Evolutionary conservation across 2,113 vertebrate species (phyloP), one percentile per base, ranked within the genome.

Genomic region (Trichomycterus rosablanca): DNA sequence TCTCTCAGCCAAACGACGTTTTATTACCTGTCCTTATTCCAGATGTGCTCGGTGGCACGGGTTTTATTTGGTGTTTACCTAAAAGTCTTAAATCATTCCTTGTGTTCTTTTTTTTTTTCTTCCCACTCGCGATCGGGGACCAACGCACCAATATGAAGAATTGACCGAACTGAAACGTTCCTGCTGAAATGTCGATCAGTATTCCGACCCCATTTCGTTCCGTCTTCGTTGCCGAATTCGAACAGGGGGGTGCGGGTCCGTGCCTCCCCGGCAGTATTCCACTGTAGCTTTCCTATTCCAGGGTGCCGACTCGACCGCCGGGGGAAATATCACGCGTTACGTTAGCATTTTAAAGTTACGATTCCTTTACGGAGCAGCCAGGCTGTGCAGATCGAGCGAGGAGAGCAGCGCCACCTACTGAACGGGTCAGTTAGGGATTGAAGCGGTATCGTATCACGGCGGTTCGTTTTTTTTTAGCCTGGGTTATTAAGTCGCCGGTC

Each of bases 11-110:
- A 37, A 48, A 22, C 53, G 20, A 56, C 35, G 24, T 23, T 15
- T 43, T 79, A 88, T 86, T 81, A 63, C 84, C 82, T 71, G 75
- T 80, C 79, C 86, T n/a, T 30, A 23, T 59, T 66, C 56, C 43
- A 24, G 59, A 48, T n/a, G n/a, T n/a, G n/a, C 28, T 66, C 45
- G 48, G 49, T 45, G 52, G 28, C 9, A 9, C 35, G 40, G 59
- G 50, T 62, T 58, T 63, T 63, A 69, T 45, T 40, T 58, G 87
- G 79, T 78, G 69, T 56, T 78, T 76, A 82, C 83, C 71, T 45
- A 78, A 74, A 73, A 66, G 57, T 84, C 67, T 83, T 77, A 52
- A 65, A n/a, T n/a, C n/a, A n/a, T n/a, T n/a, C n/a, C n/a, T n/a
- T n/a, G 30, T 8, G 15, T 58, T 72, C 63, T 72, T 56, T 18